Conservation (phyloP, 2,888 invertebrate genomes). For the Molanna angustata region DNA sequence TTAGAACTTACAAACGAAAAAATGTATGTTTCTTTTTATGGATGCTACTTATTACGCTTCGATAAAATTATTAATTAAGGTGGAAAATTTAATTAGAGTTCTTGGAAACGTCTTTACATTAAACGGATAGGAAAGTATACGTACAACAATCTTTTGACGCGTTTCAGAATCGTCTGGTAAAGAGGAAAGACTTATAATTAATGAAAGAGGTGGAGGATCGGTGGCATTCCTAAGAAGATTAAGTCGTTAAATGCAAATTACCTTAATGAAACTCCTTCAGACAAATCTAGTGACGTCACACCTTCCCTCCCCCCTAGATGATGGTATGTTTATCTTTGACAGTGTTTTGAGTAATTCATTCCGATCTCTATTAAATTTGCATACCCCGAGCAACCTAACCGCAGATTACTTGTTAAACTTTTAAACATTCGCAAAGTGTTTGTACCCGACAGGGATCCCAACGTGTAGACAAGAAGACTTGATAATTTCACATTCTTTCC, state of each 20-base stretch:
- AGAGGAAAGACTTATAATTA: slow-evolving; percentile 14
- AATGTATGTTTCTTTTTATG: too few species aligned
- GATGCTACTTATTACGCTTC: too few species aligned
- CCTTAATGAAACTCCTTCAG: slow-evolving; percentile 29
- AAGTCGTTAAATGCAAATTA: slow-evolving; percentile 33
- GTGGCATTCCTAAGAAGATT: slow-evolving; percentile 30
- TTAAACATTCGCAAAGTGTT: not conserved
- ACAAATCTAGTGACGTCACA: slow-evolving; percentile 5
- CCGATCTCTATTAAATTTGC: slow-evolving; percentile 29
- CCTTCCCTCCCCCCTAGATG: slow-evolving; percentile 7
- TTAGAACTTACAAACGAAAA: too few species aligned
- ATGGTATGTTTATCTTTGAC: slow-evolving; percentile 30
- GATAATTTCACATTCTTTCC: too few species aligned
- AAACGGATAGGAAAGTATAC: too few species aligned
- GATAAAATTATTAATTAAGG: too few species aligned
- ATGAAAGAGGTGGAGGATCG: slow-evolving; percentile 23
- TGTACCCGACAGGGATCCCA: not conserved
- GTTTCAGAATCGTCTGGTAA: not conserved
- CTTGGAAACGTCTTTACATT: too few species aligned
- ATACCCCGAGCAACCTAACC: slow-evolving; percentile 5
- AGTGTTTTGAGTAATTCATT: slow-evolving; percentile 28
- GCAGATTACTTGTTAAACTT: not conserved
- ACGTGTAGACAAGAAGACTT: too few species aligned
- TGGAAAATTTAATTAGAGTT: too few species aligned
- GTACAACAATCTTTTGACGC: slow-evolving; percentile 4